phyloP scores from a whole-genome alignment of 2,888 invertebrate genomes.

The Prosopocoilus inquinatus region DNA sequence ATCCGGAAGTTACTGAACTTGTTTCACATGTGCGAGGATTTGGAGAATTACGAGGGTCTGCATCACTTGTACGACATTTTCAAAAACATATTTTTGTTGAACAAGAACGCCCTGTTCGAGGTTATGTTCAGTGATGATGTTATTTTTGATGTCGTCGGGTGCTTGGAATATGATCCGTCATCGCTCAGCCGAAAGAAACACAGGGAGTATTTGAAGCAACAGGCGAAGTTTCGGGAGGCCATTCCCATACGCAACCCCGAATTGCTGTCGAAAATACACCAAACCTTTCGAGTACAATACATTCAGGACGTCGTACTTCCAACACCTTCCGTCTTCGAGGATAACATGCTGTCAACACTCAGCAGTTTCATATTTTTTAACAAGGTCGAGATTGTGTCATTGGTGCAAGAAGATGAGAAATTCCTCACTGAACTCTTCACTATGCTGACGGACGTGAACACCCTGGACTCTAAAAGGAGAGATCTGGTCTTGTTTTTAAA shows the following conservation, averaged over 20 bases:
- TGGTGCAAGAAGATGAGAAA: constrained; percentile 96
- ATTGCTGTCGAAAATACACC: constrained; percentile 96
- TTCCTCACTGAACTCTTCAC: constrained; percentile 94
- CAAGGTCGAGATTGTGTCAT: constrained; percentile 98
- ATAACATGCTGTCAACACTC: constrained; percentile 95
- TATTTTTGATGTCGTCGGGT: constrained; percentile 97
- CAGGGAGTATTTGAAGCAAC: constrained; percentile 90
- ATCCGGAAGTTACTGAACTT: constrained; percentile 91
- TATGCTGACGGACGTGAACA: constrained; percentile 85
- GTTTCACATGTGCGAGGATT: constrained; percentile 96
- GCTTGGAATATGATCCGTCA: constrained; percentile 95
- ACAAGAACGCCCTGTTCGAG: constrained; percentile 95
- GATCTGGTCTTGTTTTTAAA: constrained; percentile 97
- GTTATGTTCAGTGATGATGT: constrained; percentile 96
- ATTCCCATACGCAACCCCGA: constrained; percentile 95
- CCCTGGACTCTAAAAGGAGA: constrained; percentile 78
- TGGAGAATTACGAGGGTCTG: constrained; percentile 91
- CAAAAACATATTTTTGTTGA: constrained; percentile 97
- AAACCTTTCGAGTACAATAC: constrained; percentile 99
- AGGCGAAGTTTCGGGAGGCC: constrained; percentile 89
- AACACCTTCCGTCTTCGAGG: constrained; percentile 98
- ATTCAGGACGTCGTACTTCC: constrained; percentile 98
- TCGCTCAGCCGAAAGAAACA: constrained; percentile 85
- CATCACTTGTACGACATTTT: constrained; percentile 97
- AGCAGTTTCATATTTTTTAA: constrained; percentile 99